Base-by-base conservation (phyloP, 2,113 vertebrate genomes). In the Tragelaphus strepsiceros region DNA sequence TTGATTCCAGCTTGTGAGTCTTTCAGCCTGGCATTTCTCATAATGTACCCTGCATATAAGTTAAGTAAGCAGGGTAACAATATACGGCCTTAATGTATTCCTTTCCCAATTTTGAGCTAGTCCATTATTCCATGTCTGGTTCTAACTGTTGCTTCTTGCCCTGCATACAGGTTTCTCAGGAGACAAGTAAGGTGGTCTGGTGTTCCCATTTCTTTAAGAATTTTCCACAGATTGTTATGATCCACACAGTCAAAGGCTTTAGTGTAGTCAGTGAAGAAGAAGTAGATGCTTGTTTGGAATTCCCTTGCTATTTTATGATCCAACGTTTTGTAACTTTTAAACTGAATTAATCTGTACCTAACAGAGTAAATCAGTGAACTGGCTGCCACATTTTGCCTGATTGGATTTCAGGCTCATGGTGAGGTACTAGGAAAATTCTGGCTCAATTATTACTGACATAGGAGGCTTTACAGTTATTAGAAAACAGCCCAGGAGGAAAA, bases 381-480 rank as follows among this genome's bases (percentile, higher is more conserved):
- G 32, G 49, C 30, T 15, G 22, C 46, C 83, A 6, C 56, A 17
- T 94, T 94, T 84, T 10, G 28, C 54, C 53, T 11, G 3, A 19
- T 54, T 21, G 28, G 43, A 88, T 96, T 96, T 94, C 64, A 78
- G 54, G n/a, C 58, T 92, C 26, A 64, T 43, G 32, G 49, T 24
- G 35, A 94, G 77, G 49, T n/a, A 46, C 89, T 82, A 43, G 71
- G 88, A 91, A 88, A 96, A 88, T 94, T 96, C 74, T 90, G 43
- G 7, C 74, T 97, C 56, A 28, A 2, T 90, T 61, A 84, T 91
- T 96, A 64, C 49, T 78, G 89, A 54, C 64, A 88, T 26, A 35
- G 83, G 58, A 96, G 96, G 49, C 74, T 98, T 93, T 96, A 43
- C 62, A 92, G 86, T 97, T 96, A 96, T 96, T 93, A 97, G 93